A percentile compares a stretch with the other conserved stretches of the same genome.
phyloP scores from a whole-genome alignment of 1,140 invertebrate species.

The Lanistes nyassanus region DNA sequence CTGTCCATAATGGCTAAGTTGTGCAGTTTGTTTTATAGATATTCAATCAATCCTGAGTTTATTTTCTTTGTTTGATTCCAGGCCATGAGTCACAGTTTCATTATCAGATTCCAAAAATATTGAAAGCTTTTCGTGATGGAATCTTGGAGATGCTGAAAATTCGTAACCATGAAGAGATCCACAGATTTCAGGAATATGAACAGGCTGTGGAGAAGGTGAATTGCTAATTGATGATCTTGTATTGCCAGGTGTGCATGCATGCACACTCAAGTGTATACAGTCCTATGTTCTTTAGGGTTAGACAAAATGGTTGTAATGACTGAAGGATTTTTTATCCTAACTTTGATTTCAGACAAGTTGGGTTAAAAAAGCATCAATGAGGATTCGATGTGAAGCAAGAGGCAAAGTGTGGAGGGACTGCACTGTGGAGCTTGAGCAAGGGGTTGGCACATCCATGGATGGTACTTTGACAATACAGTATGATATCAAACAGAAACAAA shows the following conservation, averaged over 20 bases:
- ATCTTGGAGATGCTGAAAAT: constrained; percentile 78
- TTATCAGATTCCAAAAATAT: constrained; percentile 20
- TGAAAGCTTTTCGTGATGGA: constrained; percentile 75
- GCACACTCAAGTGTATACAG: too few relatives aligned
- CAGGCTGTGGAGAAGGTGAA: constrained; percentile 78
- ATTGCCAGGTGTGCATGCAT: too few relatives aligned
- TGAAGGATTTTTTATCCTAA: not conserved
- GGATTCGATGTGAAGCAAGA: constrained; percentile 67
- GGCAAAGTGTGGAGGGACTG: constrained; percentile 76
- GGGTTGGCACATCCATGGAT: constrained; percentile 18
- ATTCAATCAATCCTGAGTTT: too few relatives aligned
- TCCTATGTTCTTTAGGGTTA: too few relatives aligned
- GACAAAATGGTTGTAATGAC: too few relatives aligned
- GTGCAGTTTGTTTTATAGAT: too few relatives aligned
- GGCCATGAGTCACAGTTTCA: not conserved
- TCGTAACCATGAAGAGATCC: constrained; percentile 68
- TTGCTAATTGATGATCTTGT: not conserved
- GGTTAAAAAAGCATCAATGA: constrained; percentile 82
- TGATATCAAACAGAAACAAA: constrained; percentile 32
- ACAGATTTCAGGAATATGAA: constrained; percentile 74
- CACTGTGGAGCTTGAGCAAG: constrained; percentile 84
- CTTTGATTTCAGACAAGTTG: constrained; percentile 79
- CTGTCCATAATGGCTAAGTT: too few relatives aligned
- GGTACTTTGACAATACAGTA: constrained; percentile 43
- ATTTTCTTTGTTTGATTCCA: not conserved